Evolutionary conservation across 1,140 invertebrate genomes (phyloP).

Genomic region (Brachionus sp.): DNA sequence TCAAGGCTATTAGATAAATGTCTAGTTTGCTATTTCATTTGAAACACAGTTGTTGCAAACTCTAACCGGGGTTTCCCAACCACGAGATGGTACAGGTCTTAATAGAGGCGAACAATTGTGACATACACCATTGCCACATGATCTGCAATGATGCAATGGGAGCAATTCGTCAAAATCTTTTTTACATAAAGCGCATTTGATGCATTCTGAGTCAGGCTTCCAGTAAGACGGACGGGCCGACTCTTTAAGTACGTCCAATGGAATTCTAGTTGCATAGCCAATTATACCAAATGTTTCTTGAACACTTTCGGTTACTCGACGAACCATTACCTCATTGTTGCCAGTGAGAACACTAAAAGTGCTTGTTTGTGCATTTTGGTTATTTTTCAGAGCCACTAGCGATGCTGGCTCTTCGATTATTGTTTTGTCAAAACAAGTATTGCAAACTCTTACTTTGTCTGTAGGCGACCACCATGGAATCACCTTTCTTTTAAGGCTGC

Average conservation of each 20-base stretch:
- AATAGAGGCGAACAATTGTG: constrained; percentile 56
- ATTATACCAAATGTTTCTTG: constrained; percentile 58
- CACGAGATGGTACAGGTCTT: constrained; percentile 57
- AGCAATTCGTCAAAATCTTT: constrained; percentile 62
- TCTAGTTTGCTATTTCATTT: constrained; percentile 6
- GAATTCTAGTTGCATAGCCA: constrained; percentile 59
- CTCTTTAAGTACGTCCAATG: constrained; percentile 71
- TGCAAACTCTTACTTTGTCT: constrained; percentile 68
- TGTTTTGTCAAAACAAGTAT: constrained; percentile 61
- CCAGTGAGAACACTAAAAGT: neutral
- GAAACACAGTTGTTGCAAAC: constrained; percentile 59
- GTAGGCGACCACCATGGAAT: constrained; percentile 68
- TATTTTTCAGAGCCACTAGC: neutral
- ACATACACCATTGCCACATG: constrained; percentile 62
- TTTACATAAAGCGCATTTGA: constrained; percentile 67
- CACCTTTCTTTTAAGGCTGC: constrained; percentile 64
- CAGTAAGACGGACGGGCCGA: constrained; percentile 74
- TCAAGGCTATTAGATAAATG: neutral
- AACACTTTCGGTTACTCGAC: constrained; percentile 60
- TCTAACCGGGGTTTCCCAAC: constrained; percentile 61
- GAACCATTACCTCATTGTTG: constrained; percentile 51
- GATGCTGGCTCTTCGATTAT: constrained; percentile 35
- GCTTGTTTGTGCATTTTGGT: neutral
- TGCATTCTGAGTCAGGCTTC: constrained; percentile 71
- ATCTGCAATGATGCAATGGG: constrained; percentile 71